Evolutionary conservation across 2,113 vertebrate species (phyloP).

Genomic region (Dipodomys spectabilis): DNA sequence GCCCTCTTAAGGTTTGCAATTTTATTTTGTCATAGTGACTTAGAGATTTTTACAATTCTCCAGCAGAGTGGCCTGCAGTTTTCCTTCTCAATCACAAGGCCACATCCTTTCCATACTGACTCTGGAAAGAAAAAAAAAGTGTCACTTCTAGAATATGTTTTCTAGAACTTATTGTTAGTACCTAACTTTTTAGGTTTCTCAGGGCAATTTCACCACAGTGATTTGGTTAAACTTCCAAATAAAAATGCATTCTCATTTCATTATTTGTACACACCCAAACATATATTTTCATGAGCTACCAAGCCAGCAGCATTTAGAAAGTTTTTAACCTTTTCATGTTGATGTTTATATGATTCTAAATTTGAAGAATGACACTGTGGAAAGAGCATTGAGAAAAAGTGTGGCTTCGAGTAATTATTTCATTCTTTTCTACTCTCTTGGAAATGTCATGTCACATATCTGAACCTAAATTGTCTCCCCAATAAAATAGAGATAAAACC

Average conservation of each 20-base stretch:
- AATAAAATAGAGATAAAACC: conserved; percentile 58
- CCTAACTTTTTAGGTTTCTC: background rate
- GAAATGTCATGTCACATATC: conserved; percentile 69
- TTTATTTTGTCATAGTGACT: background rate
- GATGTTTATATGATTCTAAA: conserved; percentile 65
- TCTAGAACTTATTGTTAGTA: background rate
- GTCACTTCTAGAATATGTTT: background rate
- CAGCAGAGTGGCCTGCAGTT: background rate
- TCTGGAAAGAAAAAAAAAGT: background rate
- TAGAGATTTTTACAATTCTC: background rate
- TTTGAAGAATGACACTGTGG: conserved; percentile 58
- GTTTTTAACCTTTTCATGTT: conserved; percentile 74
- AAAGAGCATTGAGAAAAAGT: background rate
- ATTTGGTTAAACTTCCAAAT: background rate
- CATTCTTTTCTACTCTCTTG: conserved; percentile 7
- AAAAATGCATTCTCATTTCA: conserved; percentile 35
- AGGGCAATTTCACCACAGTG: background rate
- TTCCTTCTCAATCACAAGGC: background rate
- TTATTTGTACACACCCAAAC: conserved; percentile 47
- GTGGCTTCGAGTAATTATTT: conserved; percentile 64
- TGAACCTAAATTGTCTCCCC: conserved; percentile 38
- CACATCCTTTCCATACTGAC: background rate
- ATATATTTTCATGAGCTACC: conserved; percentile 52
- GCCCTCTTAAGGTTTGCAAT: background rate
- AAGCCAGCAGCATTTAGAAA: conserved; percentile 54